Evolutionary conservation across 2,113 vertebrate species (phyloP), one percentile per base, ranked within the genome.

Genomic region (Laticauda colubrina): DNA sequence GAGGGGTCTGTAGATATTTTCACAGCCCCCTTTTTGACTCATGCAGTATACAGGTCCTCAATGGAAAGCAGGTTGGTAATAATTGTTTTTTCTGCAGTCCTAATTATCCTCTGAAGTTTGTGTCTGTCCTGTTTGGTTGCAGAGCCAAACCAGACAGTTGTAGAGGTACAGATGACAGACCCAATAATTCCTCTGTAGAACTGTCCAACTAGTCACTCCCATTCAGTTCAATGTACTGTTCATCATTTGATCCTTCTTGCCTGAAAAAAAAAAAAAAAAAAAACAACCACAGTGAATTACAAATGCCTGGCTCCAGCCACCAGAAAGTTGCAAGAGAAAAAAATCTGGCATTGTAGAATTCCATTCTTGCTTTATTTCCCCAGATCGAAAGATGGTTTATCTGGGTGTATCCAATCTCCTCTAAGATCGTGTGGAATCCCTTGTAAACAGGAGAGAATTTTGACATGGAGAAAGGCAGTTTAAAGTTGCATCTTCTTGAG

Each of bases 401-500:
- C 18, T 81, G 69, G 34, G 34, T 29, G 48, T n/a, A 69, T n/a
- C 69, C 56, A 94, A 94, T 93, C 87, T n/a, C 89, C 23, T 93
- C 90, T 94, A 95, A 96, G 34, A 55, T 96, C 96, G 92, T 98
- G 97, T 98, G 98, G 97, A 98, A 98, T 98, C 98, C 98, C 98
- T 98, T 98, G 98, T 97, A 97, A 98, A 97, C 97, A 97, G 97
- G 93, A 87, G 94, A 97, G 97, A 98, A 98, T 97, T 98, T 96
- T 98, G 97, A 98, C 97, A 98, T 93, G 12, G 97, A 98, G 97
- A 98, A 98, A 97, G 90, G 88, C 98, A 98, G 97, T 98, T 98
- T 98, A 98, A 98, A 98, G 96, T 96, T 96, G 97, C 96, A 96
- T 96, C 97, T 98, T 97, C 97, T 98, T 98, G 98, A 98, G 96